These are phyloP conservation scores for Oncorhynchus keta DNA, from an alignment of 2,113 vertebrate genomes.

Conservation along the genomic window DNA sequence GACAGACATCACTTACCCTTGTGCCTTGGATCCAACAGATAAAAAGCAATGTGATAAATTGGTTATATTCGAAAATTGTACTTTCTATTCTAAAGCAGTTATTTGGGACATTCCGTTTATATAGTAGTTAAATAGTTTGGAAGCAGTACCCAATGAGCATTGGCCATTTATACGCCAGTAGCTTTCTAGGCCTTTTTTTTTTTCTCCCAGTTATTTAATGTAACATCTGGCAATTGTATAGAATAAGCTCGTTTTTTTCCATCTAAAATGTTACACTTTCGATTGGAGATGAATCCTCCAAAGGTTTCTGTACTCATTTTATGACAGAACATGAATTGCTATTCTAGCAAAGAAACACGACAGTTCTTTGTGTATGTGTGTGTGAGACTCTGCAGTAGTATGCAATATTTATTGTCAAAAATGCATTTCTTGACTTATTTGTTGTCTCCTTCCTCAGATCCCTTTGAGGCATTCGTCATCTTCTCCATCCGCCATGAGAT, in stretches of 20 bases:
- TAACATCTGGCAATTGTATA: background rate
- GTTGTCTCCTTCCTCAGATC: slow-evolving; percentile 68
- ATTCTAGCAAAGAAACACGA: no score
- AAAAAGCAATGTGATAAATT: no score
- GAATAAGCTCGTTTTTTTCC: background rate
- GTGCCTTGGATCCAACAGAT: no score
- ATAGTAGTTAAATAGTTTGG: no score
- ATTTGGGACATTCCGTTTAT: no score
- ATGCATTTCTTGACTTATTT: background rate
- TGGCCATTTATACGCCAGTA: no score
- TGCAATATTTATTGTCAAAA: background rate
- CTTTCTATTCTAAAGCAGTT: no score
- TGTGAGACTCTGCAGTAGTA: background rate
- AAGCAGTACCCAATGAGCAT: no score
- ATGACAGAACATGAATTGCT: background rate
- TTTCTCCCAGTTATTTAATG: no score
- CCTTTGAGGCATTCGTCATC: slow-evolving; percentile 87
- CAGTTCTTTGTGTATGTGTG: background rate
- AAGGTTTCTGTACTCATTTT: background rate
- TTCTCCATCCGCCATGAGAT: slow-evolving; percentile 91
- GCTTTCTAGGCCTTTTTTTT: no score
- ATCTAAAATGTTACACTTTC: background rate
- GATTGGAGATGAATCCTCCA: background rate
- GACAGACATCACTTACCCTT: no score
- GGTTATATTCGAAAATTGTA: no score